Conservation (phyloP, 1,140 invertebrate genomes). For the Nephotettix cincticeps region DNA sequence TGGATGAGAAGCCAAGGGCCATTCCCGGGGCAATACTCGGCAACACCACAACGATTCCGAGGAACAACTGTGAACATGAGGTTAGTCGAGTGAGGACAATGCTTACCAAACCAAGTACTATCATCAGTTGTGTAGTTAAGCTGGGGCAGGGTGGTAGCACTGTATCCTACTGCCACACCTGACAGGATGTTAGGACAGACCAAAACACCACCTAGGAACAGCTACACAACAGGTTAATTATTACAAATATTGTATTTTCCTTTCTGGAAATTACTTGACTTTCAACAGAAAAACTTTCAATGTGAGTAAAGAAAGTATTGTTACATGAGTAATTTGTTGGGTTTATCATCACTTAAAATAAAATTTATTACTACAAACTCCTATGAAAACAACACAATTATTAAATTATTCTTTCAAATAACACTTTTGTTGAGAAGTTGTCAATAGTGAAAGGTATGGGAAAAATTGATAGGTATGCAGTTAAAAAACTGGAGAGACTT, state of each 20-base stretch:
- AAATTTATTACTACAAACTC: background rate
- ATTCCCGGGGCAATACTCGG: constrained; percentile 52
- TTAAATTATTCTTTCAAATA: no score
- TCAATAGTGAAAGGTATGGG: no score
- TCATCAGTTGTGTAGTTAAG: constrained; percentile 43
- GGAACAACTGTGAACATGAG: constrained; percentile 38
- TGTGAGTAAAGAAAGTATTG: background rate
- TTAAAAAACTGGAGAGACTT: no score
- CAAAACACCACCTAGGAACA: constrained; percentile 43
- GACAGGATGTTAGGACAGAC: constrained; percentile 51
- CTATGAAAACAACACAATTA: background rate
- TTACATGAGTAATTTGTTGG: background rate
- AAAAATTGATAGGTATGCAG: no score
- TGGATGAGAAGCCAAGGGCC: constrained; percentile 53
- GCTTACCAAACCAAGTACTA: constrained; percentile 56
- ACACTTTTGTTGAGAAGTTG: no score
- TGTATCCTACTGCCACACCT: constrained; percentile 54
- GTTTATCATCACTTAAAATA: background rate
- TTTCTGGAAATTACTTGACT: background rate
- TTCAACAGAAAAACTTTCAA: background rate
- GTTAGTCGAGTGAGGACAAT: no score
- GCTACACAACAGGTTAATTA: constrained; percentile 27
- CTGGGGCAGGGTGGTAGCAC: constrained; percentile 52
- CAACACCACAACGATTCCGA: constrained; percentile 49
- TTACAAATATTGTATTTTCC: background rate